These are phyloP conservation scores for Lagocephalus sceleratus DNA, from an alignment of 2,797 vertebrate genomes.

Conservation along the genomic window DNA sequence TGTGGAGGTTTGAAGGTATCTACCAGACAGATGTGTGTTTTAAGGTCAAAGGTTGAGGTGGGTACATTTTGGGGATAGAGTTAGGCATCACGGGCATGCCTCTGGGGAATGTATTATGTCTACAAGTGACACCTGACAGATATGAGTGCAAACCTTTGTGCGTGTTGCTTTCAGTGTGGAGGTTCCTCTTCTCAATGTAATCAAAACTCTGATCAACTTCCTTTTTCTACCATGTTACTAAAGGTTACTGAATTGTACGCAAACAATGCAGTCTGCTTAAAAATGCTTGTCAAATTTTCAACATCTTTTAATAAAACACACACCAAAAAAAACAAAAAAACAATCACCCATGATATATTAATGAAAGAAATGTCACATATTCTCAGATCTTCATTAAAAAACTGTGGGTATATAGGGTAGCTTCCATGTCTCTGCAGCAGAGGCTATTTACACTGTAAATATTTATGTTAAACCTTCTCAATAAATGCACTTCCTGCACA, in stretches of 20 bases:
- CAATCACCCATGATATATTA: conserved; percentile 22
- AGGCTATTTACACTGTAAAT: conserved; percentile 57
- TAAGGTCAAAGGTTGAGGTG: conserved; percentile 1
- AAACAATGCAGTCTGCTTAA: conserved; percentile 2
- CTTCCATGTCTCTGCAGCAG: conserved; percentile 33
- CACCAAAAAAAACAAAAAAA: conserved; percentile 11
- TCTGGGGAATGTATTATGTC: too few relatives aligned
- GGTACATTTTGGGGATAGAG: too few relatives aligned
- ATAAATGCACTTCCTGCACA: conserved; percentile 22
- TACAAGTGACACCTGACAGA: too few relatives aligned
- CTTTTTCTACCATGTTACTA: conserved; percentile 3
- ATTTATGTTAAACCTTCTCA: conserved; percentile 24
- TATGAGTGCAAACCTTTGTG: neutral
- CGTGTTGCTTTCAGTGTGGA: neutral
- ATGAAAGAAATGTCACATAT: conserved; percentile 32
- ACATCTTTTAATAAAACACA: conserved; percentile 51
- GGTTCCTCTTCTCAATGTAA: too few relatives aligned
- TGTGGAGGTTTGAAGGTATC: conserved; percentile 4
- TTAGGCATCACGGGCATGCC: too few relatives aligned
- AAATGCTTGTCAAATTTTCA: conserved; percentile 16
- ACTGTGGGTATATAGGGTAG: conserved; percentile 1
- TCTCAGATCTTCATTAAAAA: conserved; percentile 11
- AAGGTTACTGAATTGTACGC: conserved; percentile 2
- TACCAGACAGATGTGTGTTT: conserved; percentile 3
- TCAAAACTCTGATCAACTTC: too few relatives aligned